These are phyloP conservation scores for Chrysopilus asiliformis DNA, from an alignment of 2,888 invertebrate genomes.

Conservation along the genomic window DNA sequence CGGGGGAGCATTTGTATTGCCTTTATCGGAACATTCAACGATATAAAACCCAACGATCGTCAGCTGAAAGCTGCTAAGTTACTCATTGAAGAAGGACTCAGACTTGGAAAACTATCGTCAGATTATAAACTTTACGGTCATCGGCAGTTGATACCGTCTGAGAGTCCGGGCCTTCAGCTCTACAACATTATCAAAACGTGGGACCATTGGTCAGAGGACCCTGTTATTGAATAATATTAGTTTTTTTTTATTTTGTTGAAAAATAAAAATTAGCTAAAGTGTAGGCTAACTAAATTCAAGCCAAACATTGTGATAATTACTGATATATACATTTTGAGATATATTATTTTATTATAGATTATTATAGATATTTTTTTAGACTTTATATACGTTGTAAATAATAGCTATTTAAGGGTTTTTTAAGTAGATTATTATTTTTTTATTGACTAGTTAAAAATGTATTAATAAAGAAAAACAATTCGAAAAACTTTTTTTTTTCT, in stretches of 20 bases:
- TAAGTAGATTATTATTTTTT: too few species aligned
- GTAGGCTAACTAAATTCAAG: not conserved
- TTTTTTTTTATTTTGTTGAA: not conserved
- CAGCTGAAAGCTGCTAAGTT: slow-evolving; percentile 47
- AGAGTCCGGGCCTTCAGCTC: slow-evolving; percentile 54
- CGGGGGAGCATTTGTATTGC: slow-evolving; percentile 52
- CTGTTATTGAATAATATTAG: not conserved
- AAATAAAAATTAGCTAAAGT: not conserved
- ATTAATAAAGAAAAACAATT: too few species aligned
- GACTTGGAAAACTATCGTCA: slow-evolving; percentile 43
- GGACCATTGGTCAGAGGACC: slow-evolving; percentile 44
- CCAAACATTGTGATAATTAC: too few species aligned
- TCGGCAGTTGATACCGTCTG: slow-evolving; percentile 48
- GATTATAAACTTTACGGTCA: slow-evolving; percentile 57
- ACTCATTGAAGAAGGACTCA: slow-evolving; percentile 48
- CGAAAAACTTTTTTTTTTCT: too few species aligned
- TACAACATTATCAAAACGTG: slow-evolving; percentile 51
- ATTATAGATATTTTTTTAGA: too few species aligned
- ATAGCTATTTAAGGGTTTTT: too few species aligned
- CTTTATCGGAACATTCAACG: slow-evolving; percentile 58
- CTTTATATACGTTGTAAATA: too few species aligned
- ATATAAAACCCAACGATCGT: slow-evolving; percentile 37
- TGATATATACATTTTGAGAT: too few species aligned
- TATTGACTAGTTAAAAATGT: too few species aligned
- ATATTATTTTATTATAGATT: too few species aligned